Evolutionary conservation across 2,888 invertebrate species (phyloP), one percentile per base, ranked within the genome.

Genomic region (Mesorhabditis spiculigera): DNA sequence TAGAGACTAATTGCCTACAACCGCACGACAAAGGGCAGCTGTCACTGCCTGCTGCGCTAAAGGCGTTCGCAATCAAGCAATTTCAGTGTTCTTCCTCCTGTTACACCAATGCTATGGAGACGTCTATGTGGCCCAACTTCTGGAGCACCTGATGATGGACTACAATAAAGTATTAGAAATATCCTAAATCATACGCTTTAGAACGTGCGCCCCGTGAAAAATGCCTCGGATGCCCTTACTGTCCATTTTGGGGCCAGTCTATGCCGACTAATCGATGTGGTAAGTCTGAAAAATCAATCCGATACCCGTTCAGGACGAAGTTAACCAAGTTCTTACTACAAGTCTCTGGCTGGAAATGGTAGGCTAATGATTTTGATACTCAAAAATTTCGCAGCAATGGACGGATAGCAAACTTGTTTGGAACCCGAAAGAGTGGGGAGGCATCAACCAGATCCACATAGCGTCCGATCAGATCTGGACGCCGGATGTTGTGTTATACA

Each of bases 391-490:
- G 10, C 69, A 79, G 79, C 91, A 91, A 76, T 94, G 94, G 94
- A 93, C 93, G 87, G 94, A 95, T 89, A 93, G 94, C 90, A 94
- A 94, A 87, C 89, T 94, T 73, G 71, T 71, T 0, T 94, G 94
- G 94, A 93, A 94, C 87, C 94, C 94, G 68, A 91, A 91, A 84
- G 94, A 94, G 86, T 94, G 94, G 86, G 94, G 94, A 58, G 94
- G 94, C 4, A 94, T 94, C 45, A 92, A 94, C 86, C 94, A 93
- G 93, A 63, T 95, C 45, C 94, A 94, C 87, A 94, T 95, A 73
- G 94, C 94, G 71, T 94, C 94, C 42, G 94, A 94, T 88, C 94
- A 94, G 89, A 94, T 95, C 86, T 95, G 94, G 94, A 90, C 93
- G 81, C 94, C 94, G 45, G 94, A 95, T 88, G 94, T 94, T 87